Evolutionary conservation across 2,888 invertebrate species (phyloP).

Genomic region (Sarcophaga rosellei): DNA sequence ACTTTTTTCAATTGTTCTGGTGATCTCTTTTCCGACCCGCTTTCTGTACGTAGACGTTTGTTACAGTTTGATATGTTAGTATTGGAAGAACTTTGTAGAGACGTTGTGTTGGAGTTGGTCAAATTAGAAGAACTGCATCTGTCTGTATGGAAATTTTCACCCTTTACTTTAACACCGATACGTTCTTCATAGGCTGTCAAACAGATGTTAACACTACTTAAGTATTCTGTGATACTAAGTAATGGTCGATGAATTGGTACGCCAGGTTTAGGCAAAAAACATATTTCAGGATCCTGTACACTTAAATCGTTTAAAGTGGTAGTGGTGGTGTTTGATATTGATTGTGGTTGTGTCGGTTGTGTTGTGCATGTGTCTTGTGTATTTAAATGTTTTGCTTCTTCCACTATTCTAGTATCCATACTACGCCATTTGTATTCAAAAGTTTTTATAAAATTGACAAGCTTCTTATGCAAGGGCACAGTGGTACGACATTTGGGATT

Average conservation of each 20-base stretch:
- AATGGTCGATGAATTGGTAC: constrained; percentile 87
- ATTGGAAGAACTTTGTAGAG: constrained; percentile 25
- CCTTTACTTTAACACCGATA: constrained; percentile 83
- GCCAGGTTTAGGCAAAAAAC: constrained; percentile 83
- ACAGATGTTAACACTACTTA: constrained; percentile 90
- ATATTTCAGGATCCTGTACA: constrained; percentile 75
- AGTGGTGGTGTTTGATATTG: not conserved
- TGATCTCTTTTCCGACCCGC: constrained; percentile 83
- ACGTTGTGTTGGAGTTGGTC: constrained; percentile 61
- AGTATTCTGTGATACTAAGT: constrained; percentile 88
- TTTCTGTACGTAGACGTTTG: constrained; percentile 84
- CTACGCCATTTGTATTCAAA: constrained; percentile 90
- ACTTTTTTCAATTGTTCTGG: constrained; percentile 82
- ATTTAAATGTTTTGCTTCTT: constrained; percentile 71
- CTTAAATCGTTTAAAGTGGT: constrained; percentile 46
- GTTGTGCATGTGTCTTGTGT: constrained; percentile 23
- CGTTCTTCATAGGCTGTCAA: constrained; percentile 89
- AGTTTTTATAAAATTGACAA: constrained; percentile 87
- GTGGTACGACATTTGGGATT: constrained; percentile 92
- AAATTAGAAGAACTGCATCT: constrained; percentile 58
- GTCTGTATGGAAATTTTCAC: constrained; percentile 80
- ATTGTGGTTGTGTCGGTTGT: not conserved
- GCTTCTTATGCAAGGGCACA: constrained; percentile 88
- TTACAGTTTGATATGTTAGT: constrained; percentile 60
- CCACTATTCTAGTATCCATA: constrained; percentile 79